Percentiles rank a stretch among this genome's conserved stretches.
Evolutionary conservation across 2,888 invertebrate genomes (phyloP).

Genomic region (Hyppa rectilinea): DNA sequence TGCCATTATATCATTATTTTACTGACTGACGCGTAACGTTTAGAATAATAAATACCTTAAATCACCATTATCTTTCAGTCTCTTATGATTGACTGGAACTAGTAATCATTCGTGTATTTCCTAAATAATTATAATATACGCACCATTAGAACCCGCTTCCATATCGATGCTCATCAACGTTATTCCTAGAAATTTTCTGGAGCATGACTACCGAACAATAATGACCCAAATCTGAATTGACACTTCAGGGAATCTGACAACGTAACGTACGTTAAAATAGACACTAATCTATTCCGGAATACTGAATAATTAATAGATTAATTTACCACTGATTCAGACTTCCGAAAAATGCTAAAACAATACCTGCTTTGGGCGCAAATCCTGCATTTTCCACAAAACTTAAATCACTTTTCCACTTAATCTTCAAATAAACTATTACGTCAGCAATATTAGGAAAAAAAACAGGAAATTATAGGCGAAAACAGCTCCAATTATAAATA

Average conservation of each 20-base stretch:
- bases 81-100: not conserved
- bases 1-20: too few species aligned
- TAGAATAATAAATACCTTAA: not conserved
- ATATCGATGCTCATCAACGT: conserved; percentile 2
- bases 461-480: conserved; percentile 29
- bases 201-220: conserved; percentile 13
- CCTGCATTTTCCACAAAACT: conserved; percentile 43
- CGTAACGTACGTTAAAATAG: not conserved
- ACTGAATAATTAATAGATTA: conserved; percentile 9
- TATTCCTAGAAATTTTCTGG: conserved; percentile 35
- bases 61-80: not conserved
- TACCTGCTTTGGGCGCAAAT: conserved; percentile 51
- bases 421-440: not conserved
- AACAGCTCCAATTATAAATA: conserved; percentile 52
- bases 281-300: conserved; percentile 6
- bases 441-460: not conserved
- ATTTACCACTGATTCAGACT: not conserved
- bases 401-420: conserved; percentile 23
- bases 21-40: not conserved
- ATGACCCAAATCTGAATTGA: conserved; percentile 43
- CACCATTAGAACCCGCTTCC: not conserved
- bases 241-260: conserved; percentile 19
- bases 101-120: not conserved
- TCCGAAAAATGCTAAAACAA: not conserved
- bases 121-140: not conserved